Evolutionary conservation across 2,888 invertebrate species (phyloP), one percentile per base, ranked within the genome.

Genomic region (Crocallis elinguaria): DNA sequence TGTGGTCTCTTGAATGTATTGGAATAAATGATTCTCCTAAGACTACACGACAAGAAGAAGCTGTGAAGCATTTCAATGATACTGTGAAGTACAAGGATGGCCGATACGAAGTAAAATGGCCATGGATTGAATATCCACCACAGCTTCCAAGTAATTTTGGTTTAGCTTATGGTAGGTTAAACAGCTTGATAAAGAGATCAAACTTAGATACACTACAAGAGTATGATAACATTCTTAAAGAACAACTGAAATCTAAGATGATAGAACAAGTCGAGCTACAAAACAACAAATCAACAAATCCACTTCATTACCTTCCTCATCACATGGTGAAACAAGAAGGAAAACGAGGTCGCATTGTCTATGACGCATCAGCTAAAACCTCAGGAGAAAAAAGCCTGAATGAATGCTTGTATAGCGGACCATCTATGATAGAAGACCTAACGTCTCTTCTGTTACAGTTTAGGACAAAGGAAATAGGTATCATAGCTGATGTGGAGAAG

Each of bases 111-210:
- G 35, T 48, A 1, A 39, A 25, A 14, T 48, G 48, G 48, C 48
- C 48, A 3, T 48, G 48, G 48, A 23, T 27, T 7, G 12, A 48
- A 3, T 35, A 39, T 16, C 48, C 48, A 4, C 39, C 48, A 1
- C 8, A 23, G 0, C 8, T 48, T 8, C 33, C 25, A 14, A 12
- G 23, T 0, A 48, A 48, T 9, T 48, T 12, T 17, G 48, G 48
- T 0, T 9, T 48, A 9, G 48, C 48, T 0, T 17, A 9, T 6
- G 48, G 48, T 17, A 3, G 48, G 0, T 9, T 48, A 7, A 27
- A n/a, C 7, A 35, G 25, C 25, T 7, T 48, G 7, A 8, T 23
- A 23, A 23, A 23, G 8, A 4, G 23, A 23, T 7, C 8, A 23
- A 8, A 23, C 8, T 7, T 7, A 8, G 8, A 4, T 8, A 7